Evolutionary conservation across 1,140 invertebrate genomes (phyloP).

Genomic region (Zaprionus gabonicus): DNA sequence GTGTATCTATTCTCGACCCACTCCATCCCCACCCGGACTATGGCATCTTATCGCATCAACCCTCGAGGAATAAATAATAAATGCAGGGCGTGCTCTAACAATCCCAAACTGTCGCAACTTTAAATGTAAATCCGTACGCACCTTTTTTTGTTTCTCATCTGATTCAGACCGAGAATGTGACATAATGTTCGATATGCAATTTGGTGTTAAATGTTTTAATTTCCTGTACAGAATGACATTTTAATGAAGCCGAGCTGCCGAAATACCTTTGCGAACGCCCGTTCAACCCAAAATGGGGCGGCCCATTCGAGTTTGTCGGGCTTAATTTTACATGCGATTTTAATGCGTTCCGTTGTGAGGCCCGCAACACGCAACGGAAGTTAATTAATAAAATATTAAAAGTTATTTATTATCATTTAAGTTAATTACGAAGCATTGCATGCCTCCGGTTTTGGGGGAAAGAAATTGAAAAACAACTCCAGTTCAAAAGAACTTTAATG

Average conservation of each 20-base stretch:
- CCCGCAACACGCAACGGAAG: conserved; percentile 64
- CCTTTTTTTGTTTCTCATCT: conserved; percentile 44
- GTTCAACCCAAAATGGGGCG: conserved; percentile 24
- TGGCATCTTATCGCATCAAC: neutral
- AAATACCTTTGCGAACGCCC: conserved; percentile 50
- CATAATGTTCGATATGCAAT: conserved; percentile 53
- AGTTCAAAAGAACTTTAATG: neutral
- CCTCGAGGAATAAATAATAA: conserved; percentile 5
- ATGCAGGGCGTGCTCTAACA: conserved; percentile 7
- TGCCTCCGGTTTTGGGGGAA: conserved; percentile 10
- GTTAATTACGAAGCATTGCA: conserved; percentile 60
- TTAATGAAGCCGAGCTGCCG: conserved; percentile 76
- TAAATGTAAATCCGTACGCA: conserved; percentile 44
- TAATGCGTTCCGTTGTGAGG: conserved; percentile 57
- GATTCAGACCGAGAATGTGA: conserved; percentile 34
- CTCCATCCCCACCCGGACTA: neutral
- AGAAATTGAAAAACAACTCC: neutral
- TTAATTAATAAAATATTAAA: conserved; percentile 84
- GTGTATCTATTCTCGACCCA: neutral
- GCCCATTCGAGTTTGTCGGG: conserved; percentile 37
- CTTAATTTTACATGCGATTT: conserved; percentile 81
- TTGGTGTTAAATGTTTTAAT: conserved; percentile 78
- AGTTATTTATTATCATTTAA: conserved; percentile 83
- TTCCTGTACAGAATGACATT: conserved; percentile 82
- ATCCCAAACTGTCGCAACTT: conserved; percentile 8